Conservation (phyloP, 2,888 invertebrate genomes). For the Eugnorisma glareosa region DNA sequence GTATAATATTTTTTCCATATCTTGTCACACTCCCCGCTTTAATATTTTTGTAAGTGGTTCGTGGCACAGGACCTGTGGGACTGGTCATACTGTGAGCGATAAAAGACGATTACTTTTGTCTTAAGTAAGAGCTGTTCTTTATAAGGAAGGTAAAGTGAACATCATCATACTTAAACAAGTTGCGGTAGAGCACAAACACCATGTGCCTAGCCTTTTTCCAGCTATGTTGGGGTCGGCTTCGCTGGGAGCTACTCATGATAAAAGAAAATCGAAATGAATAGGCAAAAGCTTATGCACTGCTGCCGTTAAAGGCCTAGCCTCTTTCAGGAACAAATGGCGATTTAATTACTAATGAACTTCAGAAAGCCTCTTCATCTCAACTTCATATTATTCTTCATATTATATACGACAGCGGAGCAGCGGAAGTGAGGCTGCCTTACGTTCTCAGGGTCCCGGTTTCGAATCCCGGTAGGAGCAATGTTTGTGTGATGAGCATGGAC, state of each 20-base stretch:
- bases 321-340: no score
- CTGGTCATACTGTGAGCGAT: constrained; percentile 41
- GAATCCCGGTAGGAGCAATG: no score
- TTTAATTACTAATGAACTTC: no score
- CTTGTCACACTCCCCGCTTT: constrained; percentile 55
- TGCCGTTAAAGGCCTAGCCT: no score
- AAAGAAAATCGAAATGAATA: not conserved
- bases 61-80: constrained; percentile 35
- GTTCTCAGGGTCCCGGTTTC: no score
- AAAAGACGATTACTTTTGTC: not conserved
- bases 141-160: not conserved
- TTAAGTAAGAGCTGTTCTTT: not conserved
- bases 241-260: not conserved
- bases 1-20: constrained; percentile 58
- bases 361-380: not conserved
- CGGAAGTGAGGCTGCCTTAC: no score
- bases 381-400: no score
- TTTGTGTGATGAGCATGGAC: no score
- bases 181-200: not conserved
- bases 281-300: not conserved
- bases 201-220: not conserved
- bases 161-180: not conserved
- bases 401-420: no score
- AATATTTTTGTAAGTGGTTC: constrained; percentile 67
- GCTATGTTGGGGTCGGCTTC: not conserved